phyloP scores from a whole-genome alignment of 2,113 vertebrate species.

The Ivindomyrus marchei region DNA sequence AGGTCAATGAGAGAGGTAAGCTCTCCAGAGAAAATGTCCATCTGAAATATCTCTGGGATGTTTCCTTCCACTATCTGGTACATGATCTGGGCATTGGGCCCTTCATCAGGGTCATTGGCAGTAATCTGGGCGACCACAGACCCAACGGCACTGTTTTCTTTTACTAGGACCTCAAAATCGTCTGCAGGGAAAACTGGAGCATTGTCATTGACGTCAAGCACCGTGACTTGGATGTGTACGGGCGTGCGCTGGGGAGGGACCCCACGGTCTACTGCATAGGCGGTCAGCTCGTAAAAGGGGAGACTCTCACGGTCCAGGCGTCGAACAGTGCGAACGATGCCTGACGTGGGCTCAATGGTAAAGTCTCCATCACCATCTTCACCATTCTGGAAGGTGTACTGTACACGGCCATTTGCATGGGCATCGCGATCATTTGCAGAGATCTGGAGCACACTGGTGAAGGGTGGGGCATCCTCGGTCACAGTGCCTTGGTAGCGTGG shows the following conservation, averaged over 20 bases:
- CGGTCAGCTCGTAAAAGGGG: constrained; percentile 88
- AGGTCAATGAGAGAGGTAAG: constrained; percentile 93
- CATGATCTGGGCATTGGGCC: constrained; percentile 93
- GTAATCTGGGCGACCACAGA: constrained; percentile 95
- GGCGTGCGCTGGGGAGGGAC: constrained; percentile 83
- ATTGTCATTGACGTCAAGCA: constrained; percentile 95
- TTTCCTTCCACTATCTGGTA: constrained; percentile 98
- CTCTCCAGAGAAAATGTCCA: constrained; percentile 98
- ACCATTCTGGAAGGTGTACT: constrained; percentile 97
- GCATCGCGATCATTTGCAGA: constrained; percentile 93
- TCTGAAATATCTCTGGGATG: constrained; percentile 96
- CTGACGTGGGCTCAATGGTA: constrained; percentile 94
- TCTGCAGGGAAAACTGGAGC: constrained; percentile 90
- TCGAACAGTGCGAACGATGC: constrained; percentile 87
- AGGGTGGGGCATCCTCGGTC: constrained; percentile 88
- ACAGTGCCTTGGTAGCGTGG: constrained; percentile 87
- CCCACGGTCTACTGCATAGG: constrained; percentile 88
- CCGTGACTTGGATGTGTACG: constrained; percentile 84
- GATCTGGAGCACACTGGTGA: constrained; percentile 92
- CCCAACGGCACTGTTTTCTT: constrained; percentile 93
- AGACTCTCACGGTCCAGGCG: constrained; percentile 84
- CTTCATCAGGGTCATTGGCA: constrained; percentile 87
- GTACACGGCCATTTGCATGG: constrained; percentile 86
- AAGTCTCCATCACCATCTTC: constrained; percentile 97
- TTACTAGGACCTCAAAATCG: constrained; percentile 90